phyloP scores from a whole-genome alignment of 2,888 invertebrate species.

The Dryomyza anilis region DNA sequence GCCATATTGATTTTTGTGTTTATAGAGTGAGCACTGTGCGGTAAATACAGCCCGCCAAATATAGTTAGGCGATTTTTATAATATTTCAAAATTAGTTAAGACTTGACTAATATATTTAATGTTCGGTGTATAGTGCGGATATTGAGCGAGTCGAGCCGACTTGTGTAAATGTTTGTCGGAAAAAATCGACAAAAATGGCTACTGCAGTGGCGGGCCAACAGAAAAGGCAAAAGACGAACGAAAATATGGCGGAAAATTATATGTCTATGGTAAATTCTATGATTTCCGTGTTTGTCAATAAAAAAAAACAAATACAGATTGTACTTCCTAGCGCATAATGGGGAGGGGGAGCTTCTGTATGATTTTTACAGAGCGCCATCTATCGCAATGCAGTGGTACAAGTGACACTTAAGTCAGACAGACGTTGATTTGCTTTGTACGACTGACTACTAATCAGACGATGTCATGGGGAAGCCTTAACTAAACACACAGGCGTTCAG shows the following conservation, averaged over 20 bases:
- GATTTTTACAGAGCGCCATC: too few species aligned
- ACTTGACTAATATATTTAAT: too few species aligned
- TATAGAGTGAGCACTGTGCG: not conserved
- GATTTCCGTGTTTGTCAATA: not conserved
- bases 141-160: too few species aligned
- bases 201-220: slow-evolving; percentile 55
- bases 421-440: too few species aligned
- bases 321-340: too few species aligned
- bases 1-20: not conserved
- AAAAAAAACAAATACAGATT: not conserved
- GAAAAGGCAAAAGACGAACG: slow-evolving; percentile 43
- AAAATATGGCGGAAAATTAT: too few species aligned
- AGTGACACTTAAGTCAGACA: too few species aligned
- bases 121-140: too few species aligned
- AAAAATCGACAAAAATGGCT: slow-evolving; percentile 56
- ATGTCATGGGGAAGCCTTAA: slow-evolving; percentile 61
- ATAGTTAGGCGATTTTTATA: not conserved
- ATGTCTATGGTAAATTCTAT: not conserved
- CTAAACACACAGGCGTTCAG: slow-evolving; percentile 50
- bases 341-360: too few species aligned
- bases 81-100: too few species aligned
- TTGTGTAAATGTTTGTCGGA: too few species aligned
- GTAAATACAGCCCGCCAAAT: not conserved
- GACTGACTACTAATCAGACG: slow-evolving; percentile 47
- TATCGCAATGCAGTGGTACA: too few species aligned